phyloP scores from a whole-genome alignment of 2,113 vertebrate genomes.

The Cnemophilus loriae region DNA sequence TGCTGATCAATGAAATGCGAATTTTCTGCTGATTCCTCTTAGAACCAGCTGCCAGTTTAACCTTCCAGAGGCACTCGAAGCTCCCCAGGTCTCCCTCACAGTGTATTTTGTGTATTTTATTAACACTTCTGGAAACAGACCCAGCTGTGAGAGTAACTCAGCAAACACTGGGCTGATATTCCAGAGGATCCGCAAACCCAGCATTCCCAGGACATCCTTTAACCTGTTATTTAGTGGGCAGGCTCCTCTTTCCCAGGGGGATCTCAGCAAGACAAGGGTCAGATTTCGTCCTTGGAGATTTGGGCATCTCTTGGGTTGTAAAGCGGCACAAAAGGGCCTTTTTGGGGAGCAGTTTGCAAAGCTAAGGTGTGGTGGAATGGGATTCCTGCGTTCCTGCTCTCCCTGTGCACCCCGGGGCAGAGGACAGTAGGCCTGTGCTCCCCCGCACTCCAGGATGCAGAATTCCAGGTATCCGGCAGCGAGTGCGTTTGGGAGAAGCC shows the following conservation, averaged over 20 bases:
- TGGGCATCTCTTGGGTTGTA: accelerated
- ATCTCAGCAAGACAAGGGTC: not conserved
- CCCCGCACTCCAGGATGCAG: not conserved
- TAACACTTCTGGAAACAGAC: not conserved
- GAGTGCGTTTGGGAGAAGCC: not conserved
- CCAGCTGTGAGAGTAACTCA: not conserved
- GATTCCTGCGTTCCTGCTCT: too few species aligned
- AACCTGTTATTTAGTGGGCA: not conserved
- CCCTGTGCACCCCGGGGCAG: accelerated
- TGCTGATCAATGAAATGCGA: not conserved
- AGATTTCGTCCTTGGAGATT: accelerated
- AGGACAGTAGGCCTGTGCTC: accelerated
- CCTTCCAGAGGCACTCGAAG: not conserved
- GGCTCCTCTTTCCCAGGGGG: not conserved
- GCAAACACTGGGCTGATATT: not conserved
- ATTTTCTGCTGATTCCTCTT: not conserved
- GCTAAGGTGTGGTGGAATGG: accelerated
- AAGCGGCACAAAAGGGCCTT: accelerated
- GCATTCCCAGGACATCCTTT: not conserved
- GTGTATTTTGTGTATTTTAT: not conserved
- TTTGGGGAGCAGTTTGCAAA: not conserved
- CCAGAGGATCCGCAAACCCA: not conserved
- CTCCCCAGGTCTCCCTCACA: not conserved
- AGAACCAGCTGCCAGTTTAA: not conserved
- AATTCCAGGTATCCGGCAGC: accelerated